A percentile compares a stretch with the other conserved stretches of the same genome.
These are phyloP conservation scores for Sapayoa aenigma DNA, from an alignment of 2,113 vertebrate species.

Conservation along the genomic window DNA sequence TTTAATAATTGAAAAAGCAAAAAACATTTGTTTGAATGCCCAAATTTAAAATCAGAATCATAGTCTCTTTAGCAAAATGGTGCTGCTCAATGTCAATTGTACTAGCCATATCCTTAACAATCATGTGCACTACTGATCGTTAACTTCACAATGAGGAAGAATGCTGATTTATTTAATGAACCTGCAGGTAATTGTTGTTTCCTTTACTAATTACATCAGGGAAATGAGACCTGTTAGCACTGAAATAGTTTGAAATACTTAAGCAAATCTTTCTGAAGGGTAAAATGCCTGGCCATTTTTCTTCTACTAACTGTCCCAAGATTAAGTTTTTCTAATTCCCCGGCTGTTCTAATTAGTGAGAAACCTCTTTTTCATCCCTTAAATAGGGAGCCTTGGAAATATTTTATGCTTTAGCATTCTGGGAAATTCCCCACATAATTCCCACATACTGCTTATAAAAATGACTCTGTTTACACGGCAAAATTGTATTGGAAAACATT, in stretches of 20 bases:
- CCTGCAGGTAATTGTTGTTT: slow-evolving; percentile 63
- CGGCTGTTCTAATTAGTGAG: background rate
- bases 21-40: background rate
- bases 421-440: background rate
- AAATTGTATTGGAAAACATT: background rate
- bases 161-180: slow-evolving; percentile 71
- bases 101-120: slow-evolving; percentile 32
- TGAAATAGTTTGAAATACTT: slow-evolving; percentile 49
- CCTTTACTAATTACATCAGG: slow-evolving; percentile 62
- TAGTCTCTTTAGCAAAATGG: background rate
- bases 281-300: slow-evolving; percentile 17
- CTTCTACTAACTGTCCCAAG: background rate
- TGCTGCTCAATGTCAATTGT: slow-evolving; percentile 1
- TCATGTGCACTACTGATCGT: slow-evolving; percentile 66
- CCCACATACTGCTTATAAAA: background rate
- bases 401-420: background rate
- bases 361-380: background rate
- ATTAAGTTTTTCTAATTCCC: background rate
- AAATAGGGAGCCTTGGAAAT: background rate
- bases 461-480: background rate
- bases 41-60: background rate
- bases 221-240: slow-evolving; percentile 59
- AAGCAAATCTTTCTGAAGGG: slow-evolving; percentile 15
- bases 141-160: slow-evolving; percentile 64
- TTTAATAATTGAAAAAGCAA: slow-evolving; percentile 27